Conservation (phyloP, 2,888 invertebrate genomes). For the Pilophorus perplexus region DNA sequence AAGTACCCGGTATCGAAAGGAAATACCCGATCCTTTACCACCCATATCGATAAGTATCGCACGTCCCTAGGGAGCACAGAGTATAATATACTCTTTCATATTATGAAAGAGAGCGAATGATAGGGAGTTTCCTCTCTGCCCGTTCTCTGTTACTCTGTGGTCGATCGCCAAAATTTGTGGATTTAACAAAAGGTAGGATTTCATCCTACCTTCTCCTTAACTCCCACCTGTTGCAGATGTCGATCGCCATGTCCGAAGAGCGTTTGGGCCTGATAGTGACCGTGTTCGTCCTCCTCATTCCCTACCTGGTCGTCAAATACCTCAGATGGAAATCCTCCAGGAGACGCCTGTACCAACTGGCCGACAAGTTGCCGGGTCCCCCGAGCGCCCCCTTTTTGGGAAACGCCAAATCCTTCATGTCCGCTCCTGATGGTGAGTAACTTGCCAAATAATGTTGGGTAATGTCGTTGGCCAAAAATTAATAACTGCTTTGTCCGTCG, state of each 20-base stretch:
- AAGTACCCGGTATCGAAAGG: too few relatives aligned
- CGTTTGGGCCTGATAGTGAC: background rate
- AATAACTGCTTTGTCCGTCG: background rate
- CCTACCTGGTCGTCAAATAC: slow-evolving; percentile 6
- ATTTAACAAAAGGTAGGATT: too few relatives aligned
- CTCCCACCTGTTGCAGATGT: slow-evolving; percentile 3
- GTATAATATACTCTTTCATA: too few relatives aligned
- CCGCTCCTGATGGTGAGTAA: slow-evolving; percentile 56
- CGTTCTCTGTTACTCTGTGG: too few relatives aligned
- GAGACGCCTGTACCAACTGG: slow-evolving; percentile 60
- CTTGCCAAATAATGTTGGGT: background rate
- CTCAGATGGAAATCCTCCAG: slow-evolving; percentile 17
- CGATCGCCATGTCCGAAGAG: background rate
- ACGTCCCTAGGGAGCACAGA: too few relatives aligned
- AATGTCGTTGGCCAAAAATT: background rate
- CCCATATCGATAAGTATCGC: too few relatives aligned
- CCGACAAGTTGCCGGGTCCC: slow-evolving; percentile 71
- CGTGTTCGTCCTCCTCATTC: background rate
- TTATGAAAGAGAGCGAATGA: too few relatives aligned
- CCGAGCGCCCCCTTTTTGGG: slow-evolving; percentile 70
- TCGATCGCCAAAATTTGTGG: too few relatives aligned
- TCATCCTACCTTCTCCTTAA: too few relatives aligned
- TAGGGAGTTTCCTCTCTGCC: too few relatives aligned
- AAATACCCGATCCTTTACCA: too few relatives aligned
- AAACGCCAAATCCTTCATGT: slow-evolving; percentile 70